Evolutionary conservation across 1,140 invertebrate genomes (phyloP).

Genomic region (Plectrocnemia conspersa): DNA sequence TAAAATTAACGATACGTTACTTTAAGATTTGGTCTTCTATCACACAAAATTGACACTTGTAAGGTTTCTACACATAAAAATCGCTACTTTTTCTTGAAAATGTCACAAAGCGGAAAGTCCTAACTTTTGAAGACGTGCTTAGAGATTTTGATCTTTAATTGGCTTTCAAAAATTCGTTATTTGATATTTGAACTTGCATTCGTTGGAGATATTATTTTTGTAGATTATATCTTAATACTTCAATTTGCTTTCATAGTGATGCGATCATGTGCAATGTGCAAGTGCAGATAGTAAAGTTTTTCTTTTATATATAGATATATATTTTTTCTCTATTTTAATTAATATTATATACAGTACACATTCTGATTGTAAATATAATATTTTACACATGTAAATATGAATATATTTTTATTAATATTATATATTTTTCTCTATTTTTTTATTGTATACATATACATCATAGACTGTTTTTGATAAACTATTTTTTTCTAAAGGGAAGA

Average conservation of each 20-base stretch:
- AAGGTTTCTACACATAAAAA: slow-evolving; percentile 34
- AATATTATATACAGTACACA: not conserved
- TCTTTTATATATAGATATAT: slow-evolving; percentile 16
- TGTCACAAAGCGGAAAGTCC: too few species aligned
- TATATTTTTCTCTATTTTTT: slow-evolving; percentile 11
- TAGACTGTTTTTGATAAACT: not conserved
- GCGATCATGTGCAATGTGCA: slow-evolving; percentile 31
- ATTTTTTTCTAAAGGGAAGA: slow-evolving; percentile 27
- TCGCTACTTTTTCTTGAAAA: too few species aligned
- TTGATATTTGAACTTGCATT: too few species aligned
- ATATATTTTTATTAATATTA: slow-evolving; percentile 17
- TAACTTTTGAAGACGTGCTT: too few species aligned
- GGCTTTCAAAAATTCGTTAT: too few species aligned
- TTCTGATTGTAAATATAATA: not conserved
- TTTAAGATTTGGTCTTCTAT: slow-evolving; percentile 35
- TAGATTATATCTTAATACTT: too few species aligned
- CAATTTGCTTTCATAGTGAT: too few species aligned
- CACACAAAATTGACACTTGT: slow-evolving; percentile 36
- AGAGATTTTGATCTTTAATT: too few species aligned
- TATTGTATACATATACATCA: slow-evolving; percentile 15
- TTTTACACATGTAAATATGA: slow-evolving; percentile 1
- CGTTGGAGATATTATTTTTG: too few species aligned
- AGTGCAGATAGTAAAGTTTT: slow-evolving; percentile 20
- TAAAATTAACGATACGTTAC: too few species aligned
- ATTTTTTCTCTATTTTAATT: not conserved